phyloP scores from a whole-genome alignment of 2,797 vertebrate genomes.

The Rhadinocentrus ornatus region DNA sequence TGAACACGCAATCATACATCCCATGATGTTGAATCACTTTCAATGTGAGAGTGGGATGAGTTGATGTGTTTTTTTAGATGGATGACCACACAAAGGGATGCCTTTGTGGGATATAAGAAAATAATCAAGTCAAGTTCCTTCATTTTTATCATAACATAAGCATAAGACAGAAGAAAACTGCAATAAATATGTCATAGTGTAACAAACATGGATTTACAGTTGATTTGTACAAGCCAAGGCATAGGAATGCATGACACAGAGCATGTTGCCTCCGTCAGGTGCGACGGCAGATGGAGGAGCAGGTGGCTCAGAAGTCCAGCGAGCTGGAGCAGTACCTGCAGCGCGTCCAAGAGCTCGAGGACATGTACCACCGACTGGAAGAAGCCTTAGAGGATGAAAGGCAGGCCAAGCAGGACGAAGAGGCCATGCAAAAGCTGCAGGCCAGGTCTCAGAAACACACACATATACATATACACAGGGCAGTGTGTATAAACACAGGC shows the following conservation, averaged over 20 bases:
- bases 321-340: slow-evolving; percentile 94
- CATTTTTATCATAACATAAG: not conserved
- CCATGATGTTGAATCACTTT: slow-evolving; percentile 13
- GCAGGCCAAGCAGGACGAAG: slow-evolving; percentile 92
- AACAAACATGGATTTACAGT: not conserved
- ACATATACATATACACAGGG: not conserved
- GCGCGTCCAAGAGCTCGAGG: slow-evolving; percentile 91
- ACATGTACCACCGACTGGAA: slow-evolving; percentile 92
- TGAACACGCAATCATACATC: slow-evolving; percentile 22
- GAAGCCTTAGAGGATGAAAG: slow-evolving; percentile 93
- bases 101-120: not conserved
- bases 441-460: slow-evolving; percentile 74
- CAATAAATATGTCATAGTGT: not conserved
- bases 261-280: slow-evolving; percentile 77
- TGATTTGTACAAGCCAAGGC: not conserved
- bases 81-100: slow-evolving; percentile 4
- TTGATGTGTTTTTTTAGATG: not conserved
- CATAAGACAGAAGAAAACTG: not conserved
- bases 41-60: slow-evolving; percentile 40
- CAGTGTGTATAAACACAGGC: not conserved
- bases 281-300: slow-evolving; percentile 93
- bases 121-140: not conserved
- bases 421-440: slow-evolving; percentile 89
- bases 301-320: slow-evolving; percentile 94
- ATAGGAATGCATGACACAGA: not conserved